Evolutionary conservation across 2,888 invertebrate genomes (phyloP), one percentile per base, ranked within the genome.

Genomic region (Drosophila maculinotata): DNA sequence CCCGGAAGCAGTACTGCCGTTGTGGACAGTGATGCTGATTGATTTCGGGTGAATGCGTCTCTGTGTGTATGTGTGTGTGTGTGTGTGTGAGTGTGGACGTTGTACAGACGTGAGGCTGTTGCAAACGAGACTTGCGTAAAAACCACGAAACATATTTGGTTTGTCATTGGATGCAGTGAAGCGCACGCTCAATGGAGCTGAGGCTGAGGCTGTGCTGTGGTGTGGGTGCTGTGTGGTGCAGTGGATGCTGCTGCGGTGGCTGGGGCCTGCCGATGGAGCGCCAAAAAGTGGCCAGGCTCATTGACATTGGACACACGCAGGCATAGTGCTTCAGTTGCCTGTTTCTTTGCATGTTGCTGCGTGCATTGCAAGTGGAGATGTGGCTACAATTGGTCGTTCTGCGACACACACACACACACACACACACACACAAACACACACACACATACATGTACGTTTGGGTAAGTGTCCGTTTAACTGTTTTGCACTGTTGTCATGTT

Each of bases 81-180:
- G 35, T 28, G 54, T 35, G 39, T 38, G 53, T 49, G 39, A 54
- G 39, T 31, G 26, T 31, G 69, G 41, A 14, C 33, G 26, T 39
- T 70, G 52, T 54, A 35, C 59, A 69, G 45, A 63, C 35, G 48
- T 2, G 33, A 25, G n/a, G 30, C 35, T 47, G 62, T 15, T 47
- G 42, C 33, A 33, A 58, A 49, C 80, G 72, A 68, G 49, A 74
- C 77, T 85, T 72, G 84, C 73, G 82, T 74, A 82, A 87, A 87
- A 89, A 87, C 90, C 90, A 90, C 89, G 83, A 89, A 89, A 87
- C 87, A 89, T 90, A 87, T 89, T 89, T 87, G 87, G 77, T 80
- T 81, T 84, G 87, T 87, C 83, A 87, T 85, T 88, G 82, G 84
- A 75, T 70, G 79, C 82, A 87, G 60, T 82, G 75, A 71, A 71